phyloP scores from a whole-genome alignment of 2,113 vertebrate genomes.

The Triplophysa dalaica region DNA sequence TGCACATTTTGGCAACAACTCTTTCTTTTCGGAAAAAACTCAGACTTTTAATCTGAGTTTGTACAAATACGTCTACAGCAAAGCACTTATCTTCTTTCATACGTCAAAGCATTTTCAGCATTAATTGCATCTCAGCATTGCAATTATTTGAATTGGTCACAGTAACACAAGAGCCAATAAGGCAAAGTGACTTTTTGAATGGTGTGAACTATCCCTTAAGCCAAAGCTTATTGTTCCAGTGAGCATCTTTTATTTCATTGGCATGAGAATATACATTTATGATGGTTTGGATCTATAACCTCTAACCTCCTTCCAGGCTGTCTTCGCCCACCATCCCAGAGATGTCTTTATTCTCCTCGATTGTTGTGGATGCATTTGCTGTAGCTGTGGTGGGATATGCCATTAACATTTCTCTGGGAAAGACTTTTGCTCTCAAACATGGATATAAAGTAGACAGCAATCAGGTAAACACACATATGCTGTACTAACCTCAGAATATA shows the following conservation, averaged over 20 bases:
- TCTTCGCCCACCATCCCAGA: conserved; percentile 75
- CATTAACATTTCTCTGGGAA: conserved; percentile 89
- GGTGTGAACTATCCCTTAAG: too few relatives aligned
- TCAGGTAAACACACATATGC: conserved; percentile 74
- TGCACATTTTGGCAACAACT: too few relatives aligned
- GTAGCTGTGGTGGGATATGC: conserved; percentile 88
- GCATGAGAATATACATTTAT: too few relatives aligned
- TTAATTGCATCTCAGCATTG: too few relatives aligned
- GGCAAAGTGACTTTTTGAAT: too few relatives aligned
- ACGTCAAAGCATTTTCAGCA: too few relatives aligned
- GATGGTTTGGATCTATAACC: neutral
- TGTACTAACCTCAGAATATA: neutral
- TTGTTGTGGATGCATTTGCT: conserved; percentile 84
- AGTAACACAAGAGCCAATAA: too few relatives aligned
- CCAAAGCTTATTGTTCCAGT: too few relatives aligned
- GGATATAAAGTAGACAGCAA: conserved; percentile 95
- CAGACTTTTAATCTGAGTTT: too few relatives aligned
- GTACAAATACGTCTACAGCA: neutral
- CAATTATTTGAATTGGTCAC: too few relatives aligned
- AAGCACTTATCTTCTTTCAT: neutral
- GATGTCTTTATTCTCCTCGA: conserved; percentile 63
- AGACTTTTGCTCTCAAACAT: conserved; percentile 89
- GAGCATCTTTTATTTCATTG: too few relatives aligned
- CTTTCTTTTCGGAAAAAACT: too few relatives aligned
- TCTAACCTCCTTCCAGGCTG: conserved; percentile 69